Evolutionary conservation across 1,140 invertebrate genomes (phyloP).

Genomic region (Apocrypta bakeri): DNA sequence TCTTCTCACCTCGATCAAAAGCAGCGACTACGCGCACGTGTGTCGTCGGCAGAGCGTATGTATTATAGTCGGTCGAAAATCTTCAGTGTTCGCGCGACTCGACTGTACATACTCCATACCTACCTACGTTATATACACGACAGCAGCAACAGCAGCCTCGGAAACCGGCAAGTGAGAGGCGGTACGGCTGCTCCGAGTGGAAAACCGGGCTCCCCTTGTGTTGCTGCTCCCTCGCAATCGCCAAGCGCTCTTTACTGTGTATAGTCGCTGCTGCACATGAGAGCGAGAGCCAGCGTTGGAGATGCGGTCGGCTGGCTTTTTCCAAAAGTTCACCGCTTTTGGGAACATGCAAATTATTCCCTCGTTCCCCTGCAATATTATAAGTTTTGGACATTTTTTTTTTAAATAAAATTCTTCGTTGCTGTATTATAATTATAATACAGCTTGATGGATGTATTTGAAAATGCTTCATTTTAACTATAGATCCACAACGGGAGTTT

Average conservation of each 20-base stretch:
- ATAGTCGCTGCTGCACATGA: neutral
- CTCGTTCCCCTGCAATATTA: no score
- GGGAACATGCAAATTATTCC: no score
- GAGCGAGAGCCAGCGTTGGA: neutral
- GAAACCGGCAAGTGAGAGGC: slow-evolving; percentile 22
- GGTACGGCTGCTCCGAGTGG: slow-evolving; percentile 1
- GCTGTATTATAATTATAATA: no score
- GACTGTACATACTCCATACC: neutral
- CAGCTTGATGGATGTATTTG: no score
- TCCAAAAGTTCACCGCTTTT: neutral
- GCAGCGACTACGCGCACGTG: neutral
- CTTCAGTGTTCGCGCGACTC: neutral
- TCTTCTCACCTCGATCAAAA: neutral
- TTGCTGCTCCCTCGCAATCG: slow-evolving; percentile 9
- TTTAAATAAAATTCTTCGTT: no score
- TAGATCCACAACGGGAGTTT: no score
- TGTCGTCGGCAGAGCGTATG: neutral
- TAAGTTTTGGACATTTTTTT: no score
- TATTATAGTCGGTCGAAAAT: neutral
- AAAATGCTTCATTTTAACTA: no score
- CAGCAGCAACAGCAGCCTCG: neutral
- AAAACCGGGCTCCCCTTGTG: neutral
- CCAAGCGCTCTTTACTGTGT: neutral
- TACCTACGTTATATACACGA: neutral
- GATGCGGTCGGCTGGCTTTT: neutral